These are phyloP conservation scores for Gallirallus australis DNA, from an alignment of 2,797 vertebrate genomes.

Conservation along the genomic window DNA sequence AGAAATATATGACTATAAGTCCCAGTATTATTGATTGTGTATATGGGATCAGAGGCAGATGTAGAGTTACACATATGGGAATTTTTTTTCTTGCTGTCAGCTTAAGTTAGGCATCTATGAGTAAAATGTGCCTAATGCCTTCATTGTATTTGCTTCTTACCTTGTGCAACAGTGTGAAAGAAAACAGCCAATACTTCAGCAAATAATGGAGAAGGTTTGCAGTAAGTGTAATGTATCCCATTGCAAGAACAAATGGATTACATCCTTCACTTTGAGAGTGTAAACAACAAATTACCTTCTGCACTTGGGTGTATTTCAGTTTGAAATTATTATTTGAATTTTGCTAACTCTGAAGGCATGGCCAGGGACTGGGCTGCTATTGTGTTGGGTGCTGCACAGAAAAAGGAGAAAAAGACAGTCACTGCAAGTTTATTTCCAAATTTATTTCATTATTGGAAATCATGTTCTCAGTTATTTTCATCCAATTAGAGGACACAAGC, in stretches of 20 bases:
- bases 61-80: neutral
- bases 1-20: neutral
- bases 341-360: neutral
- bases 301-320: neutral
- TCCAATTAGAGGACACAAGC: slow-evolving; percentile 3
- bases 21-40: neutral
- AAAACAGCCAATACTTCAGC: neutral
- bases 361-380: neutral
- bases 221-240: neutral
- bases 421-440: neutral
- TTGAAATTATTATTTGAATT: neutral
- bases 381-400: neutral
- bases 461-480: neutral
- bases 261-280: neutral
- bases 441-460: neutral
- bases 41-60: neutral
- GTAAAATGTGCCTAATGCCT: neutral
- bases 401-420: neutral
- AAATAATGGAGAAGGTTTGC: neutral
- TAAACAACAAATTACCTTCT: neutral
- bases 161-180: neutral
- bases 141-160: neutral
- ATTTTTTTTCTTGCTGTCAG: slow-evolving; percentile 19
- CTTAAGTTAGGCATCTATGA: neutral
- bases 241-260: neutral